phyloP scores from a whole-genome alignment of 2,797 vertebrate species.

The Eremophila alpestris region DNA sequence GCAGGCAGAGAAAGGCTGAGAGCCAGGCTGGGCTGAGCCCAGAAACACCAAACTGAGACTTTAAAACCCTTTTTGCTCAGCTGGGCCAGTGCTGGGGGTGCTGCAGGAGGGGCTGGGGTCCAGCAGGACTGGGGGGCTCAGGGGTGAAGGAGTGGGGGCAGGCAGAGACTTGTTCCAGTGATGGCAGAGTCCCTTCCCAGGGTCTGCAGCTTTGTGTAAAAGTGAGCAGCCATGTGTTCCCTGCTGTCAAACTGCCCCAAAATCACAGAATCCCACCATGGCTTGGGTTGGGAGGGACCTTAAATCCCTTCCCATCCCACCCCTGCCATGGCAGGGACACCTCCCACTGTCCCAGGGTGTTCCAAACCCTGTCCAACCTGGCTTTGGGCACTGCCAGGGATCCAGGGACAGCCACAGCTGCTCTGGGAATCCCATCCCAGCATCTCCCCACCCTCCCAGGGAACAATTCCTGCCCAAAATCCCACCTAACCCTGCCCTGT shows the following conservation, averaged over 20 bases:
- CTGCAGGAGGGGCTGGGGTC: background rate
- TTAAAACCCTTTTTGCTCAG: background rate
- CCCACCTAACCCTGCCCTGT: background rate
- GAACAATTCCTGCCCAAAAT: background rate
- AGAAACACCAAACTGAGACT: background rate
- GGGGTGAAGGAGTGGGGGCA: background rate
- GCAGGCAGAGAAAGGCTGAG: background rate
- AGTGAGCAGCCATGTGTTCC: background rate
- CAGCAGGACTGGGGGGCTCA: background rate
- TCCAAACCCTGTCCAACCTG: background rate
- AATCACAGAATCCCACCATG: background rate
- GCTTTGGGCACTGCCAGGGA: background rate
- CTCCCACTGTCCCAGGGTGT: background rate
- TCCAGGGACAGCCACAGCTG: no score
- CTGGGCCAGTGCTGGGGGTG: background rate
- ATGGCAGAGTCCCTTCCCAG: background rate
- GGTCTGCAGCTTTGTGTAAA: background rate
- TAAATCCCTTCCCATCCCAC: fast-evolving
- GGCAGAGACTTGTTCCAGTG: background rate
- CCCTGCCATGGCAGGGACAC: background rate
- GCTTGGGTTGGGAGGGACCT: background rate
- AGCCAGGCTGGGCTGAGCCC: background rate
- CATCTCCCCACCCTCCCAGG: background rate
- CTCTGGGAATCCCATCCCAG: background rate
- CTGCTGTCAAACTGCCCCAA: fast-evolving